Base-by-base conservation (phyloP, 2,113 vertebrate genomes). In the Oophaga pumilio region DNA sequence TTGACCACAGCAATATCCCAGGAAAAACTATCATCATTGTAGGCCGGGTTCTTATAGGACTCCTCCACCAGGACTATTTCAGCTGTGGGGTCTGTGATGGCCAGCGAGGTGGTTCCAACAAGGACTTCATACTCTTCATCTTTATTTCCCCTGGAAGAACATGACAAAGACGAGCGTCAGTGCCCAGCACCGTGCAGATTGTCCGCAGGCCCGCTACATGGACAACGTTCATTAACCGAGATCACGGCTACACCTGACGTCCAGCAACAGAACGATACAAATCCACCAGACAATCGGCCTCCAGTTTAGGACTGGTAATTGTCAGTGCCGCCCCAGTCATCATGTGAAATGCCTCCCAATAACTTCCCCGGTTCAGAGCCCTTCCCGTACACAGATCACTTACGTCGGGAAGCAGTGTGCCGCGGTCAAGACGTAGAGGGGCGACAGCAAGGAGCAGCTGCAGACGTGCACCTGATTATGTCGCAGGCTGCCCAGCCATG, bases 1-100 rank as follows among this genome's bases (percentile, higher is more conserved):
- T 66, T 28, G 10, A 89, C 10, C 2, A 90, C 28, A n/a, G 90
- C 89, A 52, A 90, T 71, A 33, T 90, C 90, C 1, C 9, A 24
- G 4, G 81, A 80, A 17, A 43, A 62, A 15, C 24, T 20, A n/a
- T 76, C 88, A 2, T 60, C 6, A 0, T 50, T 7, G 76, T 89
- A 89, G 0, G 2, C 14, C 0, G 84, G 74, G 68, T 85, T 24
- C 10, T 18, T 80, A n/a, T 14, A 50, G 4, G 73, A 53, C 9
- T 56, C 0, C 0, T 22, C 64, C 18, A 89, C 24, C 1, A 28
- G 10, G 3, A 28, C 22, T 0, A 1, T 4, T n/a, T 84, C 49
- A 14, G 6, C 5, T 9, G 17, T 8, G 8, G 74, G 0, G 12
- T 74, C 56, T 0, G 64, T 11, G 9, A 7, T 8, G 11, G 7